A percentile compares a stretch with the other conserved stretches of the same genome.
Evolutionary conservation across 2,113 vertebrate genomes (phyloP).

Genomic region (Aramus guarauna): DNA sequence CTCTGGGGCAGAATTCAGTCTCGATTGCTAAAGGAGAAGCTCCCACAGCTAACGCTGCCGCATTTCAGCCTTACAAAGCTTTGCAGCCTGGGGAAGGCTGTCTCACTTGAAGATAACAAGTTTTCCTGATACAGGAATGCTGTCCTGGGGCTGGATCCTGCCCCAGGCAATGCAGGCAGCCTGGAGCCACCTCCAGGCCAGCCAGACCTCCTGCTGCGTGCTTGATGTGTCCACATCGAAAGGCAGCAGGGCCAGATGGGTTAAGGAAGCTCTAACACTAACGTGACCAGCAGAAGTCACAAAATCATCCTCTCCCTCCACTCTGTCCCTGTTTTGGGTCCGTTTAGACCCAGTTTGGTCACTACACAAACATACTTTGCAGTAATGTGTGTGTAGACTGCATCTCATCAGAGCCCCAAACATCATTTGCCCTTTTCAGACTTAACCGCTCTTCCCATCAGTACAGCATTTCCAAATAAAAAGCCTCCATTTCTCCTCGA

Average conservation of each 20-base stretch:
- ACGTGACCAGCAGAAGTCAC: background rate
- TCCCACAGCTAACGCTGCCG: background rate
- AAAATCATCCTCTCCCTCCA: background rate
- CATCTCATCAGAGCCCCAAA: background rate
- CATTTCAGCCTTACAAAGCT: background rate
- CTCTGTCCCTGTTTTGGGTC: background rate
- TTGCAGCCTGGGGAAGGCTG: background rate
- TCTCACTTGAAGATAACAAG: background rate
- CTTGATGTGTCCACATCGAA: background rate
- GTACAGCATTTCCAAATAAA: background rate
- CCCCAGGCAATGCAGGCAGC: background rate
- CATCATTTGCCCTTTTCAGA: background rate
- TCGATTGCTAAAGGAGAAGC: background rate
- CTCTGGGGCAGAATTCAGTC: background rate
- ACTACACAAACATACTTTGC: background rate
- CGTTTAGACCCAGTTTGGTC: background rate
- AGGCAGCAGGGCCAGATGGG: rapidly evolving
- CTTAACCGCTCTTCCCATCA: background rate
- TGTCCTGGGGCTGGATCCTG: background rate
- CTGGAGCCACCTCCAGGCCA: background rate
- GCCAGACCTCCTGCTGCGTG: background rate
- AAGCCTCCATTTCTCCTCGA: background rate
- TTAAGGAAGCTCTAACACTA: background rate
- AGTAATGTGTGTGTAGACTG: rapidly evolving
- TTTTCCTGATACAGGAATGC: background rate